Evolutionary conservation across 2,113 vertebrate genomes (phyloP), one percentile per base, ranked within the genome.

Genomic region (Rhabdomys dilectus): DNA sequence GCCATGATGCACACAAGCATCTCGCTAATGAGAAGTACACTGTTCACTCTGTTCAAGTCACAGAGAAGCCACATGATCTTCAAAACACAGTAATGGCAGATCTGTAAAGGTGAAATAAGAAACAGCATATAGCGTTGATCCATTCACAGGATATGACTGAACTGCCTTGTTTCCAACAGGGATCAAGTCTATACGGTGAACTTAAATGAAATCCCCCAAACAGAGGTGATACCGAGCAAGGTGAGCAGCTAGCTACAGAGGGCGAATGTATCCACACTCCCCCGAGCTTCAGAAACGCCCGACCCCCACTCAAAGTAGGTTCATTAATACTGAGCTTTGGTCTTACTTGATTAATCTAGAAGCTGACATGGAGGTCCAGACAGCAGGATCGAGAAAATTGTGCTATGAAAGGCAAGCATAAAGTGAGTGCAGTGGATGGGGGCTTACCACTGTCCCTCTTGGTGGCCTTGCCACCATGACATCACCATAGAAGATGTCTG

Each of bases 101-200:
- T 98, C 93, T 95, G 97, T 97, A 96, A 96, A 98, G 98, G 98
- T 98, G 96, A 96, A 51, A 88, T 88, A 96, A 95, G 75, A 22
- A 96, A 58, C 90, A 93, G 92, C 51, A 62, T 31, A 66, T 26
- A 91, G 29, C 62, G 31, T 94, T 94, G 96, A 92, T 93, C 31
- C 68, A 91, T 93, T 93, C 85, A 62, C 62, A 26, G 89, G 76
- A 89, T 77, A 5, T 95, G 48, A 97, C 64, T 98, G 97, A 92
- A 91, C 91, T 98, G 80, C 95, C 98, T 95, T 97, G 22, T 98
- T 97, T 97, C 97, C 96, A 97, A 98, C 98, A 99, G 99, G 99
- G 99, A 99, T 98, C 99, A 99, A 98, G 99, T 99, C 98, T 99
- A 99, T 98, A 99, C 99, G 9, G 99, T 99, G 97, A 99, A 99